phyloP scores from a whole-genome alignment of 2,113 vertebrate genomes.

The Leptocoma aspasia region DNA sequence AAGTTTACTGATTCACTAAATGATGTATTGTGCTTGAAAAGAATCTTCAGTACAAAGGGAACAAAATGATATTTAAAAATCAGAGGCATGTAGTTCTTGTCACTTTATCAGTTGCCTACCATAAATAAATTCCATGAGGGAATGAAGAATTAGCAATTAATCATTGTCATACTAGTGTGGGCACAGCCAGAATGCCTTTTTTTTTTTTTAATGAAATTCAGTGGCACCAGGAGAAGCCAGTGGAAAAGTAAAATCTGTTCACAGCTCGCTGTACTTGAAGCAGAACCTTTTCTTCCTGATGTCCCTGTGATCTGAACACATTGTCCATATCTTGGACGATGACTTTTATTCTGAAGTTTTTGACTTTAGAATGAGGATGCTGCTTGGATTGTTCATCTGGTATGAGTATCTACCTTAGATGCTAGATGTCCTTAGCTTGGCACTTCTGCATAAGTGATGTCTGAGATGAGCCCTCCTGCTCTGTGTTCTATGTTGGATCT shows the following conservation, averaged over 20 bases:
- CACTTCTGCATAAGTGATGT: background rate
- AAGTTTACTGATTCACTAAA: background rate
- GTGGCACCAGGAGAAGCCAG: background rate
- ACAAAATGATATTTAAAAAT: constrained; percentile 16
- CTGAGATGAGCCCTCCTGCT: background rate
- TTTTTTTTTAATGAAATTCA: background rate
- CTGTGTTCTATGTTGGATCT: background rate
- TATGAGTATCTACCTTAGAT: background rate
- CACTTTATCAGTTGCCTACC: background rate
- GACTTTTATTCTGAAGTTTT: background rate
- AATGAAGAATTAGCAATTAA: background rate
- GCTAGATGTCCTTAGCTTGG: background rate
- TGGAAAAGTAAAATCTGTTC: background rate
- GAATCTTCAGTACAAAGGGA: background rate
- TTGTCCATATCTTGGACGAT: background rate
- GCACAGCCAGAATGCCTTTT: background rate
- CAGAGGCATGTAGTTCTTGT: background rate
- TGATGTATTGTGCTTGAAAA: background rate
- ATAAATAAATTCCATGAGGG: background rate
- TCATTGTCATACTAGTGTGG: background rate
- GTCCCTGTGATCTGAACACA: background rate
- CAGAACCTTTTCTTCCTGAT: background rate
- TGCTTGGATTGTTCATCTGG: background rate
- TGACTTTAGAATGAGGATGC: background rate
- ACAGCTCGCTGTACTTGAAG: background rate